Conservation (phyloP, 2,888 invertebrate genomes). For the Drosophila diplacantha region DNA sequence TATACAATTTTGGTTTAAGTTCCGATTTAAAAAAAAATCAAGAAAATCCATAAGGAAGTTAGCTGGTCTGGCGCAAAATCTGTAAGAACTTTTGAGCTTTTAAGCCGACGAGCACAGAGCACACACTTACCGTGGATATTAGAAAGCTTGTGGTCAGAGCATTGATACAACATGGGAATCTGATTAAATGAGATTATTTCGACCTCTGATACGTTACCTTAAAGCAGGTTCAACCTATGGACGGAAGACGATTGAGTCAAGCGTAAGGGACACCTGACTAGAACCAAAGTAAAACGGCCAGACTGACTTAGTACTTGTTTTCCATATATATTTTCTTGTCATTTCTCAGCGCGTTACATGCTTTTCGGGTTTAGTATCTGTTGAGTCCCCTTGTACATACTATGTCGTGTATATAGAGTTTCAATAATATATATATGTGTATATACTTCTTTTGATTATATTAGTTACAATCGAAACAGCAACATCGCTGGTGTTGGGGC, state of each 20-base stretch:
- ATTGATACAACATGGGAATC: background rate
- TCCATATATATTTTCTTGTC: constrained; percentile 56
- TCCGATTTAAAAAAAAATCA: too few species aligned
- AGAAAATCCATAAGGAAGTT: too few species aligned
- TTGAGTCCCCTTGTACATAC: constrained; percentile 56
- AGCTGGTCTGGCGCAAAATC: too few species aligned
- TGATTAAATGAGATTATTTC: background rate
- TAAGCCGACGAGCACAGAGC: background rate
- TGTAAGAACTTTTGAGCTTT: too few species aligned
- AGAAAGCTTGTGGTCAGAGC: too few species aligned
- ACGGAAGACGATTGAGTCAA: background rate
- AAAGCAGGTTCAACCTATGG: background rate
- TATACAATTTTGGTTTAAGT: too few species aligned
- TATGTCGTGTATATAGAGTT: constrained; percentile 55
- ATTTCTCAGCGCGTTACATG: constrained; percentile 59
- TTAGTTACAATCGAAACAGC: constrained; percentile 54
- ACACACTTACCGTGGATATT: background rate
- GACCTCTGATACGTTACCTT: background rate
- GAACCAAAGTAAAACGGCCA: constrained; percentile 25
- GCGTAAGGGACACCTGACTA: background rate
- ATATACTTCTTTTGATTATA: constrained; percentile 62
- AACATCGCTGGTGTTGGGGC: constrained; percentile 23
- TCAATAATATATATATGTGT: constrained; percentile 51
- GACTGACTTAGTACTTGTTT: constrained; percentile 41
- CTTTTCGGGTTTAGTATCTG: constrained; percentile 38